Base-by-base conservation (phyloP, 2,888 invertebrate genomes). In the Biston stratarius region DNA sequence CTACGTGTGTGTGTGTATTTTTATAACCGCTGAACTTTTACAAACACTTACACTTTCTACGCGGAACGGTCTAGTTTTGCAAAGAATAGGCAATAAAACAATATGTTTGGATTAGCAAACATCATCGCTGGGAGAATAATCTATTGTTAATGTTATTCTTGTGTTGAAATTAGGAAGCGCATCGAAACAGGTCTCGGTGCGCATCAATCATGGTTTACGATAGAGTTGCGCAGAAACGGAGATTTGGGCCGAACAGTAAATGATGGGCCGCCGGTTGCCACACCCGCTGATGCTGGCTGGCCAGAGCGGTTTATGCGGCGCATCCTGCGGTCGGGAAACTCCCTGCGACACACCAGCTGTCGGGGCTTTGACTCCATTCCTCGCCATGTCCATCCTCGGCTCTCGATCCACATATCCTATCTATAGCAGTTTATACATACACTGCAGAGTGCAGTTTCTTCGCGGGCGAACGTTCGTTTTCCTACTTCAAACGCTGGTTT, bases 191-290 rank as follows among this genome's bases (percentile, higher is more conserved):
- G 51, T 56, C 60, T 45, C 38, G 24, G 58, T 45, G 48, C 10
- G 42, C 60, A 64, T 66, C 69, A 52, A 69, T 71, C 65, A 62
- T 52, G 62, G 14, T 49, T 63, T 56, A 66, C 57, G 48, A 60
- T 40, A 48, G 40, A 48, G 45, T 55, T 51, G 47, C 64, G 60
- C 58, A 61, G 64, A 52, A 64, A 64, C 59, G 53, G 68, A 61
- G 40, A 72, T 74, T 74, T 58, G 67, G 73, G 69, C 55, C 71
- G 66, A 38, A 67, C 67, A 71, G 71, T 76, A 70, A 72, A 70
- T 69, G 71, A 76, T 64, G 67, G 60, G 64, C 53, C 59, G 57
- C 56, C 60, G 58, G 61, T 69, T 71, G 64, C 73, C 64, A 67
- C 70, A 69, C 56, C 38, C 36, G 51, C 48, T 44, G 61, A 15